These are phyloP conservation scores for Arothron firmamentum DNA, from an alignment of 2,113 vertebrate species.

Conservation along the genomic window DNA sequence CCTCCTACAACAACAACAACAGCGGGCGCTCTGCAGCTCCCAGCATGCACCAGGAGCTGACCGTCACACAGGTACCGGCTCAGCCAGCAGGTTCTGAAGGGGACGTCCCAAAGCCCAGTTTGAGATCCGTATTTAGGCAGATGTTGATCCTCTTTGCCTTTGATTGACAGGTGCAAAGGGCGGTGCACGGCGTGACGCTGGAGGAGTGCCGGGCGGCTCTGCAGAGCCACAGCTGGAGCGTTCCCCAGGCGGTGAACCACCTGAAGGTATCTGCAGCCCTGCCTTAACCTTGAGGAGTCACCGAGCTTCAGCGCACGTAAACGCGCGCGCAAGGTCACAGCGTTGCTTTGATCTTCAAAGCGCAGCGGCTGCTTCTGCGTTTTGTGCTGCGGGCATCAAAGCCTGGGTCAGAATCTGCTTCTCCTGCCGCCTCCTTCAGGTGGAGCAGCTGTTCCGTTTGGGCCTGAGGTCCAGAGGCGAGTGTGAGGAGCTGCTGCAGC, in stretches of 20 bases:
- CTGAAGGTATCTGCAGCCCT: slow-evolving; percentile 77
- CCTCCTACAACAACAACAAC: slow-evolving; percentile 89
- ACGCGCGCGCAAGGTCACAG: background rate
- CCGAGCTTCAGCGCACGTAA: background rate
- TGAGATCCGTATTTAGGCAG: background rate
- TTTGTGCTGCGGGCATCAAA: background rate
- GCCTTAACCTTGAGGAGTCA: background rate
- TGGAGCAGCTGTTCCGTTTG: slow-evolving; percentile 93
- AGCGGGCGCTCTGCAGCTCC: slow-evolving; percentile 73
- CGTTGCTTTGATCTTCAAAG: background rate
- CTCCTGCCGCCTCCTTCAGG: slow-evolving; percentile 46
- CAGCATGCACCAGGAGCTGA: slow-evolving; percentile 57
- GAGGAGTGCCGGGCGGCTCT: slow-evolving; percentile 89
- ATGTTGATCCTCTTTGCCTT: background rate
- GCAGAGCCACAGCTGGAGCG: slow-evolving; percentile 83
- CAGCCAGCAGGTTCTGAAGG: background rate
- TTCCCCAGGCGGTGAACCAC: slow-evolving; percentile 83
- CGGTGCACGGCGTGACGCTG: slow-evolving; percentile 90
- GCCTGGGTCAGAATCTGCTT: background rate
- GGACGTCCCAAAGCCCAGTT: too few species aligned
- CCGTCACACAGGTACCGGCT: slow-evolving; percentile 48
- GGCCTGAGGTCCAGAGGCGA: slow-evolving; percentile 84
- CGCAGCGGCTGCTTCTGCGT: too few species aligned
- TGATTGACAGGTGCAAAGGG: slow-evolving; percentile 83
- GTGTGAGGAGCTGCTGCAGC: slow-evolving; percentile 88